phyloP scores from a whole-genome alignment of 2,113 vertebrate species.

The Thermophis baileyi region DNA sequence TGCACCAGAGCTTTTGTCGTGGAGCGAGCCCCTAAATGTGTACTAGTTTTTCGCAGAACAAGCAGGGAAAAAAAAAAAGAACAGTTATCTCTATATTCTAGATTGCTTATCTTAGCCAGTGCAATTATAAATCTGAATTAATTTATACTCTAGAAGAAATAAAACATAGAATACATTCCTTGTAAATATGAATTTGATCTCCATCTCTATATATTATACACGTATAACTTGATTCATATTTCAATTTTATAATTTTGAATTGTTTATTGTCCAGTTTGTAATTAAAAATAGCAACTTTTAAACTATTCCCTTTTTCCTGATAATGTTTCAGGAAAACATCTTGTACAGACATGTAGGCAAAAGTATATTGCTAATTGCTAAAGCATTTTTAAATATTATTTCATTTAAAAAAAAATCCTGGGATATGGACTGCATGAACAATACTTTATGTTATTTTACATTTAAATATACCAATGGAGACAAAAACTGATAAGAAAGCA shows the following conservation, averaged over 20 bases:
- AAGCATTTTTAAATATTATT: background rate
- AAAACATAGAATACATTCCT: background rate
- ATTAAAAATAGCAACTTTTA: background rate
- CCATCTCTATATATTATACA: background rate
- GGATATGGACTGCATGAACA: constrained; percentile 21
- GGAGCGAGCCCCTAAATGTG: background rate
- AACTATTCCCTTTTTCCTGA: background rate
- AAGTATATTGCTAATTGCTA: background rate
- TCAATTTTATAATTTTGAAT: background rate
- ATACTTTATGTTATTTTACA: constrained; percentile 6
- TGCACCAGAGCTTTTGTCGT: background rate
- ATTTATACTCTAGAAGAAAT: background rate
- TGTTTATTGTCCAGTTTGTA: constrained; percentile 3
- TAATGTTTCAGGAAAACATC: background rate
- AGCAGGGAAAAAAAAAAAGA: background rate
- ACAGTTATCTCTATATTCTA: background rate
- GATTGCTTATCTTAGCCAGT: background rate
- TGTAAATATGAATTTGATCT: background rate
- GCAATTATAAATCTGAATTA: background rate
- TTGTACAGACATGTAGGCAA: background rate
- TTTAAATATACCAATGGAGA: constrained; percentile 37
- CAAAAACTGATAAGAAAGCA: constrained; percentile 40
- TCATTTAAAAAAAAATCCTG: background rate
- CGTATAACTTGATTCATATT: background rate
- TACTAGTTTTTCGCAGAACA: background rate